These are phyloP conservation scores for Bucorvus abyssinicus DNA, from an alignment of 2,797 vertebrate species.

Conservation along the genomic window DNA sequence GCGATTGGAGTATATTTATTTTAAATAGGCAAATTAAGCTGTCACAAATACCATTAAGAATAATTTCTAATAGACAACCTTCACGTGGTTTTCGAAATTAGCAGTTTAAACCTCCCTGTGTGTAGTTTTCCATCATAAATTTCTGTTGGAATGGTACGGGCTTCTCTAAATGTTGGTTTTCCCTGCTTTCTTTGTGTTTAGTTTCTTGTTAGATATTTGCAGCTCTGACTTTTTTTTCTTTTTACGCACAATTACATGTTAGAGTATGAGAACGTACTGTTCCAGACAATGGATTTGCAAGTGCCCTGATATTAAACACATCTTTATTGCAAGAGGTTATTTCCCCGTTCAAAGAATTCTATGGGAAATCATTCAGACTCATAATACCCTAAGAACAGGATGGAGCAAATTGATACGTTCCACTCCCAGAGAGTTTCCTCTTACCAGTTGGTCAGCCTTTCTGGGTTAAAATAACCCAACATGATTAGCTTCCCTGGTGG, in stretches of 20 bases:
- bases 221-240: not conserved
- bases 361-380: not conserved
- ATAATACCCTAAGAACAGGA: not conserved
- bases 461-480: not conserved
- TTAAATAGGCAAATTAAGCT: slow-evolving; percentile 41
- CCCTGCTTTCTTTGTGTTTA: not conserved
- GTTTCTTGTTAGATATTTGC: not conserved
- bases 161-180: not conserved
- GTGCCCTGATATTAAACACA: not conserved
- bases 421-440: not conserved
- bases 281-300: not conserved
- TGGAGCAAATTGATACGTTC: not conserved
- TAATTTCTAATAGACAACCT: slow-evolving; percentile 32
- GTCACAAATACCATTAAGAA: slow-evolving; percentile 25
- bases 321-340: not conserved
- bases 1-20: slow-evolving; percentile 53
- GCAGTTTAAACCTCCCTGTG: not conserved
- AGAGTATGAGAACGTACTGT: not conserved
- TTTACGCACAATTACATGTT: not conserved
- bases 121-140: not conserved
- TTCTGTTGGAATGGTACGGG: not conserved
- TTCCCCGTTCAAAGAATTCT: not conserved
- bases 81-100: not conserved
- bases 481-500: not conserved
- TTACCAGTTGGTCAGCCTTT: not conserved